Base-by-base conservation (phyloP, 2,113 vertebrate species). In the Paramisgurnus dabryanus region DNA sequence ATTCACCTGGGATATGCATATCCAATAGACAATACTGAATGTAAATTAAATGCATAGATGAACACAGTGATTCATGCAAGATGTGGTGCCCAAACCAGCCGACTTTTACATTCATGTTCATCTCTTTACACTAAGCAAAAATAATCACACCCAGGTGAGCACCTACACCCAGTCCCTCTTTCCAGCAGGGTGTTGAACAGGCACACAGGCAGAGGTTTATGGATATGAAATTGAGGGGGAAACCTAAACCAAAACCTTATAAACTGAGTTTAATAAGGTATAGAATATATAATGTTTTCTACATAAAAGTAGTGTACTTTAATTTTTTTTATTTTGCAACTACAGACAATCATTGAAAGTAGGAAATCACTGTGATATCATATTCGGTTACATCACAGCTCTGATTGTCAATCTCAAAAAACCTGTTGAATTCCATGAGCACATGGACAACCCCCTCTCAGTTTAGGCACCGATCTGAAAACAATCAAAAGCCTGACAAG, bases 161-260 rank as follows among this genome's bases (percentile, higher is more conserved):
- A 58, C 50, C 49, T 40, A 39, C 40, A 58, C 34, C 53, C 41
- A 17, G 7, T 12, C 7, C 50, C 3, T 72, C 72, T 80, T 76
- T 85, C 82, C 85, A 85, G 78, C 79, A 82, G 79, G 45, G 77
- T 77, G 72, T 83, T 41, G 76, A 86, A 87, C 89, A 93, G 92
- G 91, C 92, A 93, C 92, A 89, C 90, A 86, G 89, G 90, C 82
- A 84, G 81, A 79, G 84, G 65, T 85, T 75, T 40, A 61, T 63
- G 60, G 27, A 61, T 70, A 82, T 64, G 80, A 78, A 50, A 82
- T 76, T 87, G 80, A 87, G 78, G 86, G 76, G 67, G 83, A 70
- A 80, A 83, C 89, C 90, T 91, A 88, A 90, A 87, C 87, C 64
- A 82, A 85, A 80, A 78, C 58, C 76, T 58, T 84, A 27, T 75